Evolutionary conservation across 2,888 invertebrate species (phyloP).

Genomic region (Spilarctia lutea): DNA sequence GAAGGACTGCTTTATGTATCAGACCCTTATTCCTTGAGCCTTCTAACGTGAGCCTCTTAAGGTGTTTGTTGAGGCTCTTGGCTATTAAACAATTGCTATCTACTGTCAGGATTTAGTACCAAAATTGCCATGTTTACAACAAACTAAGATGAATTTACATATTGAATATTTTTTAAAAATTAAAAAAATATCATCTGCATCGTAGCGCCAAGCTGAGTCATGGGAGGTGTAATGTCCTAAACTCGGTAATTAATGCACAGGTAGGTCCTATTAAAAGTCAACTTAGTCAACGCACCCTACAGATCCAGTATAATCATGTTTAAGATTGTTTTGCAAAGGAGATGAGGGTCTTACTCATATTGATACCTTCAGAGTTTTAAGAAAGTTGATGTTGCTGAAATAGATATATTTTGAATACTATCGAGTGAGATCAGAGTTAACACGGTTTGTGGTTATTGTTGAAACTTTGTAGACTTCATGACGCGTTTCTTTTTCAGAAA

Average conservation of each 20-base stretch:
- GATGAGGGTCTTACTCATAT: neutral
- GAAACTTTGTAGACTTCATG: neutral
- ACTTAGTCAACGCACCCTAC: constrained; percentile 11
- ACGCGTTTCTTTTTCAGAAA: neutral
- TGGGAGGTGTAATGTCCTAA: constrained; percentile 13
- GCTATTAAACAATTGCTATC: neutral
- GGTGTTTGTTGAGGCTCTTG: no score
- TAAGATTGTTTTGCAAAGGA: constrained; percentile 1
- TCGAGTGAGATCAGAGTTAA: neutral
- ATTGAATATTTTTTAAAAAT: neutral
- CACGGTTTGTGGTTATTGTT: neutral
- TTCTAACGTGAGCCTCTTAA: no score
- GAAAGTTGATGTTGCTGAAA: neutral
- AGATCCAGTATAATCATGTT: constrained; percentile 6
- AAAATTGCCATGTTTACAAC: neutral
- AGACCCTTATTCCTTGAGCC: no score
- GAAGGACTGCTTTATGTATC: no score
- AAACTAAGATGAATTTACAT: constrained; percentile 4
- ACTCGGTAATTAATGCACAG: constrained; percentile 21
- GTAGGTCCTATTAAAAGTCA: constrained; percentile 21
- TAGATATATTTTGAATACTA: neutral
- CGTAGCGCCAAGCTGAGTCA: constrained; percentile 13
- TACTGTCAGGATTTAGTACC: neutral
- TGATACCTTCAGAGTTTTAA: neutral
- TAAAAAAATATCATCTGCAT: constrained; percentile 11